A percentile compares a stretch with the other conserved stretches of the same genome.
Conservation (phyloP, 2,113 vertebrate genomes). For the Strix aluco region DNA sequence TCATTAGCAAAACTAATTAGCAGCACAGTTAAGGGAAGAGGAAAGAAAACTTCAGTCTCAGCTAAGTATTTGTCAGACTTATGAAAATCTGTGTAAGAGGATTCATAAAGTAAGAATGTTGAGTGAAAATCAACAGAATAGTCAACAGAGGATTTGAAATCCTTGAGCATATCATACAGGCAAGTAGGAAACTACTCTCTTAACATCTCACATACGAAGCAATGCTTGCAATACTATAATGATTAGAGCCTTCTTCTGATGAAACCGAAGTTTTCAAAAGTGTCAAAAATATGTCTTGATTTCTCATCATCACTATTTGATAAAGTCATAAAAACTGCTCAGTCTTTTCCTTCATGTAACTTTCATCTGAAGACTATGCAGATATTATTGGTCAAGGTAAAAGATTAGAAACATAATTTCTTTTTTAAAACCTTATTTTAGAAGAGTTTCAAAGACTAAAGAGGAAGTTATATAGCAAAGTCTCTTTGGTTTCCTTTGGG, state of each 20-base stretch:
- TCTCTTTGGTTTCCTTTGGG: constrained; percentile 21
- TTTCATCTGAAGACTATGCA: not conserved
- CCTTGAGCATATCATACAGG: not conserved
- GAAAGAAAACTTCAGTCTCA: not conserved
- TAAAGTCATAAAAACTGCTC: not conserved
- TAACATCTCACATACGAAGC: not conserved
- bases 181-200: not conserved
- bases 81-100: not conserved
- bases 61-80: not conserved
- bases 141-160: not conserved
- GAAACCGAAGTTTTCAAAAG: not conserved
- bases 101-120: not conserved
- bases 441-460: not conserved
- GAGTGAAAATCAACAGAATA: not conserved
- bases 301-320: not conserved
- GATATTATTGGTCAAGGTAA: not conserved
- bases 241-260: not conserved
- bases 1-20: constrained; percentile 15
- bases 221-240: not conserved
- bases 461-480: not conserved
- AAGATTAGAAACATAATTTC: not conserved
- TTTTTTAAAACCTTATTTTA: not conserved
- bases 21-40: not conserved
- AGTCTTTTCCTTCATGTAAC: not conserved
- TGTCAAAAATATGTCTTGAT: not conserved